Conservation (phyloP, 2,888 invertebrate genomes). For the Monopis laevigella region DNA sequence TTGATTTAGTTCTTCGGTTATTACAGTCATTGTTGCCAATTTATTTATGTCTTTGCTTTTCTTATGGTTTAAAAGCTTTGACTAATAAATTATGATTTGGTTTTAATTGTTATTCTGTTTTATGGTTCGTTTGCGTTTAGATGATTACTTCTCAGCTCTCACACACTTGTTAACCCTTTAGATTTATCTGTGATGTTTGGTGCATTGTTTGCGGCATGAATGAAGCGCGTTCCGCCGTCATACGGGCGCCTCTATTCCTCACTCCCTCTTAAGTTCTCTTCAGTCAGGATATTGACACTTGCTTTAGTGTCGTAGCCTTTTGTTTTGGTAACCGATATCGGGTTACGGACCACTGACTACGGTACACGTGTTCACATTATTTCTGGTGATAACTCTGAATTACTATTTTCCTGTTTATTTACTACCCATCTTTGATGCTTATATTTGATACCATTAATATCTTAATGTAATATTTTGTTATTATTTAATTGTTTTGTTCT, state of each 20-base stretch:
- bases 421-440: background rate
- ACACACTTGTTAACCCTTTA: conserved; percentile 5
- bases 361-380: conserved; percentile 8
- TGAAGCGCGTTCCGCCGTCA: conserved; percentile 36
- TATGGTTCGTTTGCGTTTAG: background rate
- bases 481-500: background rate
- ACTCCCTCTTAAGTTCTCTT: conserved; percentile 25
- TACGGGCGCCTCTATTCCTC: conserved; percentile 52
- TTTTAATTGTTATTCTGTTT: background rate
- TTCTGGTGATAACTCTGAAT: background rate
- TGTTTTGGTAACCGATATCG: conserved; percentile 48
- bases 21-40: conserved; percentile 10
- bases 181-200: conserved; percentile 1
- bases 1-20: conserved; percentile 11
- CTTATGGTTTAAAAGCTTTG: conserved; percentile 6
- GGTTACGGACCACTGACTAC: conserved; percentile 29
- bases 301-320: conserved; percentile 40
- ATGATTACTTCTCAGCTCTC: background rate
- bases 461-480: background rate
- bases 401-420: background rate
- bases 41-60: conserved; percentile 10
- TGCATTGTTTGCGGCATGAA: background rate
- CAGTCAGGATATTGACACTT: conserved; percentile 61
- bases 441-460: background rate
- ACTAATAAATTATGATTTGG: background rate